phyloP scores from a whole-genome alignment of 1,140 invertebrate genomes.

The Zaprionus ornatus region DNA sequence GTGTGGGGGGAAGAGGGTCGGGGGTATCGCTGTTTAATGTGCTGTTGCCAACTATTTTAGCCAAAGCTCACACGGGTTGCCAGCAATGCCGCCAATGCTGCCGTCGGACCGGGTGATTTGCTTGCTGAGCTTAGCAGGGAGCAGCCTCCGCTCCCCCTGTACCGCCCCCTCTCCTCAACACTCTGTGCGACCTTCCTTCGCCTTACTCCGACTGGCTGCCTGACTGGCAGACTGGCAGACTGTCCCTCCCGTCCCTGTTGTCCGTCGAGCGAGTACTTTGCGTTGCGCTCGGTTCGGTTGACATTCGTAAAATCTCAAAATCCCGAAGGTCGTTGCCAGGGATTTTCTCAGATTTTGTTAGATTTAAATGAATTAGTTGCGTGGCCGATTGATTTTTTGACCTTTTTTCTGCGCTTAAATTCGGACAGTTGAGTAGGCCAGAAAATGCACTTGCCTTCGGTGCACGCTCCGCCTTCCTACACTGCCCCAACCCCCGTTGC shows the following conservation, averaged over 20 bases:
- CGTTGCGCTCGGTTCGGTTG: slow-evolving; percentile 80
- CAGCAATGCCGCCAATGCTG: slow-evolving; percentile 21
- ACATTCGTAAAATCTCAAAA: slow-evolving; percentile 84
- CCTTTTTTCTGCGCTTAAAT: slow-evolving; percentile 64
- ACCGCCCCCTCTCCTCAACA: background rate
- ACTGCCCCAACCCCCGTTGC: slow-evolving; percentile 5
- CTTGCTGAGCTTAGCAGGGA: slow-evolving; percentile 75
- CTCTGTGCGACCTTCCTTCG: background rate
- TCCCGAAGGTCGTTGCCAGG: slow-evolving; percentile 84
- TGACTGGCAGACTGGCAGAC: slow-evolving; percentile 9
- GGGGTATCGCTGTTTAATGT: slow-evolving; percentile 72
- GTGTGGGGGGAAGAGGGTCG: slow-evolving; percentile 18
- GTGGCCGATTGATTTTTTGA: slow-evolving; percentile 84
- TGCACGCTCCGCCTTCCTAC: slow-evolving; percentile 9
- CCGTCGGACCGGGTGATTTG: slow-evolving; percentile 65
- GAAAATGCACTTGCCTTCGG: slow-evolving; percentile 34
- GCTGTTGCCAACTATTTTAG: slow-evolving; percentile 83
- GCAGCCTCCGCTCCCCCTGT: slow-evolving; percentile 18
- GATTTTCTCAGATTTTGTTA: slow-evolving; percentile 84
- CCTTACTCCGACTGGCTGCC: slow-evolving; percentile 1
- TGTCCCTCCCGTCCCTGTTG: slow-evolving; percentile 19
- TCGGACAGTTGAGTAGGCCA: slow-evolving; percentile 41
- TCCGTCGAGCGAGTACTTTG: slow-evolving; percentile 64
- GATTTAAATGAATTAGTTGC: slow-evolving; percentile 84
- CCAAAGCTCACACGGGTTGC: slow-evolving; percentile 79